Evolutionary conservation across 2,888 invertebrate genomes (phyloP), one percentile per base, ranked within the genome.

Genomic region (Amphipoea oculea): DNA sequence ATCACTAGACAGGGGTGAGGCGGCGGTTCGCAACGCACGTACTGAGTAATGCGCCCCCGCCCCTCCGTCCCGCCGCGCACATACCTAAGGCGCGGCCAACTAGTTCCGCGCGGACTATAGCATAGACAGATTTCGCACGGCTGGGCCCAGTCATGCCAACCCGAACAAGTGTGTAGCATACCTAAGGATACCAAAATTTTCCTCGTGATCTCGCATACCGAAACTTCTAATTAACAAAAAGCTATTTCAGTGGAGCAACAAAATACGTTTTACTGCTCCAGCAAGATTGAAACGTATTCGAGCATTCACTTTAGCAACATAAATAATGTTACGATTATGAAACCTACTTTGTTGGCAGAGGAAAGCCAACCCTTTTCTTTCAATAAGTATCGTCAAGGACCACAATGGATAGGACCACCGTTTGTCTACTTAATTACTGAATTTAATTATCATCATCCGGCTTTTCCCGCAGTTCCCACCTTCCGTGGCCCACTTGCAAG

Each of bases 171-270:
- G 36, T 69, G 20, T 14, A 69, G 12, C 36, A 14, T 4, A 20
- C 69, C 36, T 70, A 54, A 79, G 23, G 54, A 17, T 63, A 63
- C 17, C 14, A 4, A 45, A 23, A 54, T 71, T 71, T 78, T 68
- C 70, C 74, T 69, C 60, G 40, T 40, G 12, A 73, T 73, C n/a
- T 60, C 42, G 63, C 48, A 60, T 82, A 60, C 62, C 68, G 72
- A 66, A 29, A 45, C 54, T 40, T 65, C 7, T 83, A 79, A 83
- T 83, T 83, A 83, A 54, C 84, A 48, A 69, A 69, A 48, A 75
- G 72, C 65, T 83, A 83, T 83, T 79, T 75, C 14, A 57, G 72
- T 65, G 42, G 7, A 71, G 45, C 62, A 76, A 82, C 70, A 83
- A 82, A 78, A 82, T 65, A 73, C 23, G 72, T 60, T 65, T 48